Evolutionary conservation across 2,888 invertebrate genomes (phyloP).

Genomic region (Limulus polyphemus): DNA sequence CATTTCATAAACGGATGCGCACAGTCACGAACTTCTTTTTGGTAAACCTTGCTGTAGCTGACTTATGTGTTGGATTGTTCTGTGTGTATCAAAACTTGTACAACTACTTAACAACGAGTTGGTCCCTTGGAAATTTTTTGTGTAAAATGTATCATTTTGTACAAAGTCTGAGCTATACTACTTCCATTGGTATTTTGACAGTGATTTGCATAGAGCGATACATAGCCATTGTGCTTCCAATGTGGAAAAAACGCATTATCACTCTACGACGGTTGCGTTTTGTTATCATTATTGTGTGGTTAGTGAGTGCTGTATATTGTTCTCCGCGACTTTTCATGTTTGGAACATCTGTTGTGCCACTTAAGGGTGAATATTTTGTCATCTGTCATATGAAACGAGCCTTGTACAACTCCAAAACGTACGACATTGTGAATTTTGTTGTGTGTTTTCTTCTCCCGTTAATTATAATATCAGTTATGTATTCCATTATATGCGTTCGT

Average conservation of each 20-base stretch:
- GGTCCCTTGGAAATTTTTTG: conserved; percentile 68
- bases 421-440: conserved; percentile 68
- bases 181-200: conserved; percentile 75
- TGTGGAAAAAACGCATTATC: conserved; percentile 4
- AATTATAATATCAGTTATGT: conserved; percentile 59
- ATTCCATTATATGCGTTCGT: conserved; percentile 68
- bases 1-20: conserved; percentile 62
- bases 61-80: conserved; percentile 81
- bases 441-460: conserved; percentile 70
- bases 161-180: conserved; percentile 74
- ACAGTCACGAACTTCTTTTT: conserved; percentile 85
- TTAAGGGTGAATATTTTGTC: conserved; percentile 40
- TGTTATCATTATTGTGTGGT: conserved; percentile 53
- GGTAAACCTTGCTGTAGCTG: conserved; percentile 78
- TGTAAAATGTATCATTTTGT: conserved; percentile 87
- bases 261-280: neutral
- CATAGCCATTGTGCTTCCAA: conserved; percentile 50
- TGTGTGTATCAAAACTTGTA: conserved; percentile 81
- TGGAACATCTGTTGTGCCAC: conserved; percentile 36
- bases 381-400: conserved; percentile 54
- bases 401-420: conserved; percentile 61
- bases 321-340: conserved; percentile 73
- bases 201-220: conserved; percentile 77
- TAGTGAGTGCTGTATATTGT: conserved; percentile 66
- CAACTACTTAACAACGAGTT: conserved; percentile 56